phyloP scores from a whole-genome alignment of 2,888 invertebrate genomes.

The Carpatolechia fugitivella region DNA sequence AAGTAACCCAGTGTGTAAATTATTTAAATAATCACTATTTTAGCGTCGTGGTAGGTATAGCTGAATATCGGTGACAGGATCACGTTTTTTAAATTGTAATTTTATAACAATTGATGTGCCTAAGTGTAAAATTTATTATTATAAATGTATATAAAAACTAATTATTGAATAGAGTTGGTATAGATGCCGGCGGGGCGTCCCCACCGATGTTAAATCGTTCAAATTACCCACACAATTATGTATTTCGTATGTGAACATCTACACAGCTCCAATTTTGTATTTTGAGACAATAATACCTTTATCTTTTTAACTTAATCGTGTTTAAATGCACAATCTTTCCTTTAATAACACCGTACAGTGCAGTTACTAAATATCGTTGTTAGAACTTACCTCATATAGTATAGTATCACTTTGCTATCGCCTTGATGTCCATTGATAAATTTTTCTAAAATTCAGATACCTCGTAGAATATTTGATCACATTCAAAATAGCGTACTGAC shows the following conservation, averaged over 20 bases:
- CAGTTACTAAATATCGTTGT: not conserved
- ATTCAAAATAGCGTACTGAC: conserved; percentile 55
- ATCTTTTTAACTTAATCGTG: conserved; percentile 5
- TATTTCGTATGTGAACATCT: conserved; percentile 2
- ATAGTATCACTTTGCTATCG: not conserved
- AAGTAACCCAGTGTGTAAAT: conserved; percentile 46
- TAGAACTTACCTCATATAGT: not conserved
- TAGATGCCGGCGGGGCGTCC: not conserved
- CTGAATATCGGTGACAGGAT: conserved; percentile 60
- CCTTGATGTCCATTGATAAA: not conserved
- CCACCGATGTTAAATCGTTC: not conserved
- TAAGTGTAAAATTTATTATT: conserved; percentile 76
- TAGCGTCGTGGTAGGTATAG: conserved; percentile 64
- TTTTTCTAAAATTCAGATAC: conserved; percentile 15
- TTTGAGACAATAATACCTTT: conserved; percentile 17
- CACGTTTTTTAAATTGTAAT: conserved; percentile 73
- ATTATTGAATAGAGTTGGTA: conserved; percentile 19
- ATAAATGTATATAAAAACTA: conserved; percentile 61
- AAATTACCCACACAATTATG: conserved; percentile 7
- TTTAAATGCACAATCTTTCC: conserved; percentile 8
- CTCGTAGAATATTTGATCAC: conserved; percentile 32
- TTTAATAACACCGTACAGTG: not conserved
- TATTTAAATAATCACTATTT: conserved; percentile 27
- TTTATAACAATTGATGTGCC: conserved; percentile 81
- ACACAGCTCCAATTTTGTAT: conserved; percentile 10